These are phyloP conservation scores for Phalacrocorax carbo DNA, from an alignment of 2,113 vertebrate genomes.

Conservation along the genomic window DNA sequence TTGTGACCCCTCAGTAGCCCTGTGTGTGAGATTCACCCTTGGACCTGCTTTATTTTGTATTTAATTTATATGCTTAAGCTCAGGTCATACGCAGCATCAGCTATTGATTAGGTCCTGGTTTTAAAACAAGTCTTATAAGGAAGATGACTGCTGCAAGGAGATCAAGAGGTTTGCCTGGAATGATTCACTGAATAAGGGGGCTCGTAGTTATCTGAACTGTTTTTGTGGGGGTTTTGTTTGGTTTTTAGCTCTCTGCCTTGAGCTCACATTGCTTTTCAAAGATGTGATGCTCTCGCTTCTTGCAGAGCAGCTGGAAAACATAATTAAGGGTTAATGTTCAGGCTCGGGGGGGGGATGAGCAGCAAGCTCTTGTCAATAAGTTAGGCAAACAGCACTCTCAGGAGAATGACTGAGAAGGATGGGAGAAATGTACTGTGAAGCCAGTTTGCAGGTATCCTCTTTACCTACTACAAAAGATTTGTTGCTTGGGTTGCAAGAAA, in stretches of 20 bases:
- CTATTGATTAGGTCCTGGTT: conserved; percentile 22
- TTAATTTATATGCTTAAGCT: conserved; percentile 14
- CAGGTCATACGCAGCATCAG: not conserved
- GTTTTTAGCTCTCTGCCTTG: not conserved
- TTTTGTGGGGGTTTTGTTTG: not conserved
- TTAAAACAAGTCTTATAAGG: not conserved
- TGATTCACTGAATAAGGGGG: not conserved
- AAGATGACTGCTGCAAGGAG: not conserved
- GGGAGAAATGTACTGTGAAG: conserved; percentile 9
- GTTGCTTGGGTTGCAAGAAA: not conserved
- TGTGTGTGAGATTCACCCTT: not conserved
- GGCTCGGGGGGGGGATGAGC: not conserved
- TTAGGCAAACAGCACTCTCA: not conserved
- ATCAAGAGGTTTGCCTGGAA: not conserved
- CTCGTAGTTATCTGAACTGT: not conserved
- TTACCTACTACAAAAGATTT: not conserved
- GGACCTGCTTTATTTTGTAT: not conserved
- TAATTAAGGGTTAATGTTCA: conserved; percentile 36
- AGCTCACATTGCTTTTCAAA: not conserved
- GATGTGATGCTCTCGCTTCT: not conserved
- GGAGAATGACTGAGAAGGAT: conserved; percentile 20
- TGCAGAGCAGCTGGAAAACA: not conserved
- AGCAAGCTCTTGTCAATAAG: not conserved
- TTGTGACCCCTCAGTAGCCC: not conserved
- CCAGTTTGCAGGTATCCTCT: conserved; percentile 27